These are phyloP conservation scores for Clarias laeviceps DNA, from an alignment of 2,797 vertebrate genomes.

Conservation along the genomic window DNA sequence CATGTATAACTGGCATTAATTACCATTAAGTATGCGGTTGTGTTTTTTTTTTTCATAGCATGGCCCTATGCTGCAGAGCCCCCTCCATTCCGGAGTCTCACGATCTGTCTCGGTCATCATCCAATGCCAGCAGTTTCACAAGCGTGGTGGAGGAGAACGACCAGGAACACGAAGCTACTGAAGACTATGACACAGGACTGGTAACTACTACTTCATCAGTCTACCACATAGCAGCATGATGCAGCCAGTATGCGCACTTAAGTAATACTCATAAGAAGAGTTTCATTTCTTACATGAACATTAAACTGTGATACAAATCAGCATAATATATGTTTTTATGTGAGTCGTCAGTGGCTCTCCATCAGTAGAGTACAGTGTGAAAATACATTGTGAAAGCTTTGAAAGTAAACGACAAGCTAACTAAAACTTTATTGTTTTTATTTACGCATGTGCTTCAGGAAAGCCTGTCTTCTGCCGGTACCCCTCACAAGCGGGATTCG, in stretches of 20 bases:
- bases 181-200: slow-evolving; percentile 85
- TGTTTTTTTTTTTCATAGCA: slow-evolving; percentile 53
- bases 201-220: slow-evolving; percentile 65
- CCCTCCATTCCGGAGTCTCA: slow-evolving; percentile 80
- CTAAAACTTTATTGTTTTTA: neutral
- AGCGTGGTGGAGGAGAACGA: slow-evolving; percentile 90
- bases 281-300: neutral
- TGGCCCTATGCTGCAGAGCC: slow-evolving; percentile 70
- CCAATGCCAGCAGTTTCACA: slow-evolving; percentile 94
- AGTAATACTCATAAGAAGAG: neutral
- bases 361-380: neutral
- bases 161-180: slow-evolving; percentile 75
- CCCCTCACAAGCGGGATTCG: slow-evolving; percentile 85
- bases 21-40: neutral
- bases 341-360: neutral
- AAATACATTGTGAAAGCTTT: neutral
- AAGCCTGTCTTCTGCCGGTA: slow-evolving; percentile 83
- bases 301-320: neutral
- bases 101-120: slow-evolving; percentile 91
- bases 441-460: slow-evolving; percentile 73
- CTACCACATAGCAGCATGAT: neutral
- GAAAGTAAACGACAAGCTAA: neutral
- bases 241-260: neutral
- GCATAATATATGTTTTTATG: neutral
- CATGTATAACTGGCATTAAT: neutral